Evolutionary conservation across 2,797 vertebrate genomes (phyloP).

Genomic region (Yasuhikotakia modesta): DNA sequence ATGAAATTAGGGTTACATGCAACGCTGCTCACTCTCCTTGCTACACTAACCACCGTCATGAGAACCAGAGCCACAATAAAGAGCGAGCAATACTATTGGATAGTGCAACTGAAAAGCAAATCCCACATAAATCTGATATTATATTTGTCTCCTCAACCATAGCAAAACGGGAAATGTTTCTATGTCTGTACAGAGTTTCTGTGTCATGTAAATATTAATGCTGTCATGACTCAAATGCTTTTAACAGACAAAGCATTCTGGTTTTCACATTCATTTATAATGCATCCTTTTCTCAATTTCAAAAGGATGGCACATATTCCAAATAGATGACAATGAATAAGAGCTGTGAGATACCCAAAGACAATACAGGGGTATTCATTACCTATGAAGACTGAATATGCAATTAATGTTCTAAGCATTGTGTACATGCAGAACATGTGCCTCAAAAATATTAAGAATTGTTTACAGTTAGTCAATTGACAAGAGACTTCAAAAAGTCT

Average conservation of each 20-base stretch:
- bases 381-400: background rate
- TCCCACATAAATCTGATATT: background rate
- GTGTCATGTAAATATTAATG: constrained; percentile 10
- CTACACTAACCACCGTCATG: constrained; percentile 3
- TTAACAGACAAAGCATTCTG: background rate
- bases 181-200: constrained; percentile 5
- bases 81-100: background rate
- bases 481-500: too few relatives aligned
- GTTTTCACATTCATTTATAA: constrained; percentile 11
- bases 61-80: constrained; percentile 21
- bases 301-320: background rate
- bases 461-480: too few relatives aligned
- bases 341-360: background rate
- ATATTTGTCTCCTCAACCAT: background rate
- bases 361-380: background rate
- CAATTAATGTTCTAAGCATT: background rate
- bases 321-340: background rate
- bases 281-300: background rate
- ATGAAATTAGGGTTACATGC: constrained; percentile 13
- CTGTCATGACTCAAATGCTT: constrained; percentile 5
- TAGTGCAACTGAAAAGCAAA: background rate
- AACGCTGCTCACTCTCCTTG: background rate
- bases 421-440: background rate
- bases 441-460: background rate
- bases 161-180: background rate